phyloP scores from a whole-genome alignment of 2,113 vertebrate species.

The Diadophis punctatus region DNA sequence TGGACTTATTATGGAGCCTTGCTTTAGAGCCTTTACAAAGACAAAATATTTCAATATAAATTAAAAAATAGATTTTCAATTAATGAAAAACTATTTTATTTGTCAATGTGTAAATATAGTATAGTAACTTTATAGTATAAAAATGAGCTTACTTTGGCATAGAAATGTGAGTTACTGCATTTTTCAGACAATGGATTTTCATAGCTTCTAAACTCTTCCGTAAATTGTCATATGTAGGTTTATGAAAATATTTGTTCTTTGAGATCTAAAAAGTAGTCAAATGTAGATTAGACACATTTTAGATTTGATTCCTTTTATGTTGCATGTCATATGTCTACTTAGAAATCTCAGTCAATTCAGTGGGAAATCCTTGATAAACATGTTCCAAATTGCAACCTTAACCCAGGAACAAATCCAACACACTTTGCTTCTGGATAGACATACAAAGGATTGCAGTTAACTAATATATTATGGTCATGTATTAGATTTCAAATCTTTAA shows the following conservation, averaged over 20 bases:
- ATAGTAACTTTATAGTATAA: fast-evolving
- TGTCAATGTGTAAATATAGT: not conserved
- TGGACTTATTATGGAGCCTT: not conserved
- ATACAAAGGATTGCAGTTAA: not conserved
- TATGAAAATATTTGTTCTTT: slow-evolving; percentile 82
- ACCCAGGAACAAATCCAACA: not conserved
- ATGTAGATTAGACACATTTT: not conserved
- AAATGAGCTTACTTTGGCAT: slow-evolving; percentile 82
- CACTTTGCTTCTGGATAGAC: not conserved
- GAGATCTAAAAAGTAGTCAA: slow-evolving; percentile 75
- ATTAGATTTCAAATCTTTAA: not conserved
- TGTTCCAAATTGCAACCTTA: not conserved
- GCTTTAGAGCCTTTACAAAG: not conserved
- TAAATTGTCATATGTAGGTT: slow-evolving; percentile 82
- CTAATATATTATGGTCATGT: not conserved
- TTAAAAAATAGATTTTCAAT: not conserved
- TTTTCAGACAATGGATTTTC: slow-evolving; percentile 80
- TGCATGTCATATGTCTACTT: not conserved
- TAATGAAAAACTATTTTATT: not conserved
- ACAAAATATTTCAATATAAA: not conserved
- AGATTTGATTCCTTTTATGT: not conserved
- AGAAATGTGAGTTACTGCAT: slow-evolving; percentile 80
- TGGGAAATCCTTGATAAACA: not conserved
- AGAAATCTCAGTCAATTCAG: not conserved
- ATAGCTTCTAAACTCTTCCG: slow-evolving; percentile 82